Base-by-base conservation (phyloP, 1,140 invertebrate species). In the Bombus impatiens region DNA sequence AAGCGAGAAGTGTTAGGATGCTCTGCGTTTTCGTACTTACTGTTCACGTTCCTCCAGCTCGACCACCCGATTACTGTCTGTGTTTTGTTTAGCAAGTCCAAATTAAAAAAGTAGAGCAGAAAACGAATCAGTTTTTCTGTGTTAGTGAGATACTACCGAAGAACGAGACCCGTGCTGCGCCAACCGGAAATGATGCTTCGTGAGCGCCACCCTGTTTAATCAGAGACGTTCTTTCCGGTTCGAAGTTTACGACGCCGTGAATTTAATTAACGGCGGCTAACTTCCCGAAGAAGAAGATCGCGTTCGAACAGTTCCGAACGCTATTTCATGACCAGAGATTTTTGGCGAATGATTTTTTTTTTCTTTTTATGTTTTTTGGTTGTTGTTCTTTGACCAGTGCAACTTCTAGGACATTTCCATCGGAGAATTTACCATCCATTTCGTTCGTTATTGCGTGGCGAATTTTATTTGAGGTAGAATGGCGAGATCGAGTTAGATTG, bases 11-110 rank as follows among this genome's bases (percentile, higher is more conserved):
- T 78, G 76, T 86, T 47, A 44, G 88, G 89, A 91, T 89, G 86
- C 79, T 85, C 59, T 62, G 59, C 59, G 59, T 62, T 62, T n/a
- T 90, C 77, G 93, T 95, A 97, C 97, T 98, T 97, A 98, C 97
- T 98, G 97, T 95, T 98, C 97, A 93, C 97, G 96, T 95, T 98
- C 97, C 95, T 98, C 97, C 95, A 97, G 95, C 93, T 97, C 96
- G 93, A 95, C 94, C 94, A 97, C 96, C 87, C 97, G 96, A 95
- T 96, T 97, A 96, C 97, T 97, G 95, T 97, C 97, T 97, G 95
- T 94, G 91, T 93, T 94, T 94, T 94, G 91, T 94, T 95, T 94
- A 94, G 94, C 94, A 94, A 94, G 92, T 94, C 94, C 94, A 94
- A 95, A 95, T 94, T 94, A 95, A 95, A 95, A 80, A 95, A 95